Conservation (phyloP, 2,888 invertebrate genomes). For the Drosophila subquinaria region DNA sequence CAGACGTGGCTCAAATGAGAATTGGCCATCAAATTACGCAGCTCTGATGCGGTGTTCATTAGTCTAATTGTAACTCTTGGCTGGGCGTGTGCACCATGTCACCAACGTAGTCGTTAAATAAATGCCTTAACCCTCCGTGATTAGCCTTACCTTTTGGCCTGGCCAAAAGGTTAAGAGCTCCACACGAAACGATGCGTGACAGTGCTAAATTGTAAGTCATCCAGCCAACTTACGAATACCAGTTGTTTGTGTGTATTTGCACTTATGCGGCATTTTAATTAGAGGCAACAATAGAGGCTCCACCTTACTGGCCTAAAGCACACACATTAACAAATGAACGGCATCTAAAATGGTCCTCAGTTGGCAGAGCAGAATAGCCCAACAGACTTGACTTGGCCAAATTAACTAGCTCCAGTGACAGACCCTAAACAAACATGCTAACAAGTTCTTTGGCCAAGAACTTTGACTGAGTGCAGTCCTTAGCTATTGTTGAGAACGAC, state of each 20-base stretch:
- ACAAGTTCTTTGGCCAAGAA: conserved; percentile 36
- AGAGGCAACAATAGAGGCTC: conserved; percentile 64
- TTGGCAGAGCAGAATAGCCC: conserved; percentile 38
- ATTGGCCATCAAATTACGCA: conserved; percentile 73
- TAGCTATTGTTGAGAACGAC: conserved; percentile 38
- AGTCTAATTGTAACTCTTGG: conserved; percentile 75
- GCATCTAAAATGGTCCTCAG: conserved; percentile 58
- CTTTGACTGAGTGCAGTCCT: conserved; percentile 33
- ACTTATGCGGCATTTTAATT: conserved; percentile 69
- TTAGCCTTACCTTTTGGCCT: conserved; percentile 70
- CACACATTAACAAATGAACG: conserved; percentile 76
- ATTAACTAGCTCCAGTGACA: conserved; percentile 54
- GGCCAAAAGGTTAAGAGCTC: conserved; percentile 52
- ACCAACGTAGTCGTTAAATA: conserved; percentile 39
- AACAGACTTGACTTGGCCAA: conserved; percentile 55
- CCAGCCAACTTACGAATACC: conserved; percentile 7
- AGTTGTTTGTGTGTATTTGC: conserved; percentile 30
- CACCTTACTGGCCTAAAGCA: conserved; percentile 52
- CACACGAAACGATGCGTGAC: conserved; percentile 77
- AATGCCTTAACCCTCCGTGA: conserved; percentile 52
- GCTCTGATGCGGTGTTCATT: conserved; percentile 76
- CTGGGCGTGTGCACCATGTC: conserved; percentile 35
- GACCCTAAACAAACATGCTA: conserved; percentile 48
- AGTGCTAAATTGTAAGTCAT: conserved; percentile 72
- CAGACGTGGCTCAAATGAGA: conserved; percentile 50